These are phyloP conservation scores for Caligus rogercresseyi DNA, from an alignment of 1,140 invertebrate species.

Conservation along the genomic window DNA sequence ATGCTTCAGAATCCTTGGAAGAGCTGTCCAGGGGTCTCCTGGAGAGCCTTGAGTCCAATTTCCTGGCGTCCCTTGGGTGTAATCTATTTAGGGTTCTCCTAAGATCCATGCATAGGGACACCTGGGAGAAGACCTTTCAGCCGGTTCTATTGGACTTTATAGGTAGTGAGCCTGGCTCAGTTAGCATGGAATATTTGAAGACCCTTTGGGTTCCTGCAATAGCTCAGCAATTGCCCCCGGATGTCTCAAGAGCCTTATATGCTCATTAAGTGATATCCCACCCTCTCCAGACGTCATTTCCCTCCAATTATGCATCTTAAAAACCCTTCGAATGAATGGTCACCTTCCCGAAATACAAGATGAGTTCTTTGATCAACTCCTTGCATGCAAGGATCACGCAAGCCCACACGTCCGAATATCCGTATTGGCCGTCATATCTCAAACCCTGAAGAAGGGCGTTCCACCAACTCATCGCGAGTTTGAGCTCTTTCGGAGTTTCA, in stretches of 20 bases:
- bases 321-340: background rate
- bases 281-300: background rate
- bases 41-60: background rate
- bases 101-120: background rate
- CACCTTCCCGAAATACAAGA: background rate
- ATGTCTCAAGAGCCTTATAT: background rate
- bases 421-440: background rate
- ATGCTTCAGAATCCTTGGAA: background rate
- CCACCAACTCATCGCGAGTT: background rate
- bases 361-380: background rate
- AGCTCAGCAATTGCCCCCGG: background rate
- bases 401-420: background rate
- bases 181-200: background rate
- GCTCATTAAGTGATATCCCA: background rate
- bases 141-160: background rate
- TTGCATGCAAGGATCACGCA: background rate
- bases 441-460: background rate
- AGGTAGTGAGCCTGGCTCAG: background rate
- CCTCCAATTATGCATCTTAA: background rate
- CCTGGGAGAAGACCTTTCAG: background rate
- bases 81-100: background rate
- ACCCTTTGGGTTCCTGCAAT: background rate
- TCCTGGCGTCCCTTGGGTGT: background rate
- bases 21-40: background rate
- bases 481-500: background rate